Evolutionary conservation across 1,140 invertebrate species (phyloP), one percentile per base, ranked within the genome.

Genomic region (Ptiloglossa arizonensis): DNA sequence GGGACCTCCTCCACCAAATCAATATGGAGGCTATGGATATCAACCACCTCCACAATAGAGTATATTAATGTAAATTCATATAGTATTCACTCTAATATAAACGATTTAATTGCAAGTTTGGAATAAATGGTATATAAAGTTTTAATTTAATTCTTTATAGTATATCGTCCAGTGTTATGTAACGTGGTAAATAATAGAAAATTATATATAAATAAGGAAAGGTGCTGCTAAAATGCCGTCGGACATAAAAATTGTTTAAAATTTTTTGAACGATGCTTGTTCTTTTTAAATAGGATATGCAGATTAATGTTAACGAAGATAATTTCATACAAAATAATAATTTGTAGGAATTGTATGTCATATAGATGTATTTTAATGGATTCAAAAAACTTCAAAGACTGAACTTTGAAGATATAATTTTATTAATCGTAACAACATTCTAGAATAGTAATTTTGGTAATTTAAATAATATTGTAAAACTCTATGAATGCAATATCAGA

Each of bases 11-110:
- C 91, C 91, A 11, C 91, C 91, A 17, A 93, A 92, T 84, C 93
- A 94, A 66, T 94, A 93, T 71, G 88, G 90, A 48, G 92, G 92
- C 13, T 93, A 93, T 68, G 92, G 91, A 6, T 93, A 94, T 85
- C 93, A 93, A 79, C 93, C 93, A 41, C 92, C 93, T 50, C 91
- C 92, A 32, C 93, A 93, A 82, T 93, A 89, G 89, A 86, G 22
- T 60, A 76, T 54, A 54, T 64, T 32, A 67, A 71, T 67, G 66
- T 72, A 78, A 81, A 83, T 73, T 73, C 27, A 46, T 67, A 69
- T 38, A 29, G 50, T 67, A 50, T 35, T 59, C 44, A 54, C 2
- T 56, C 44, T 77, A 48, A 78, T 68, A 68, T 46, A 66, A 22
- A 56, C 54, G 44, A 41, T 82, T 77, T 50, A 67, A 66, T 27